Evolutionary conservation across 2,888 invertebrate genomes (phyloP).

Genomic region (Acanthacorydalis orientalis): DNA sequence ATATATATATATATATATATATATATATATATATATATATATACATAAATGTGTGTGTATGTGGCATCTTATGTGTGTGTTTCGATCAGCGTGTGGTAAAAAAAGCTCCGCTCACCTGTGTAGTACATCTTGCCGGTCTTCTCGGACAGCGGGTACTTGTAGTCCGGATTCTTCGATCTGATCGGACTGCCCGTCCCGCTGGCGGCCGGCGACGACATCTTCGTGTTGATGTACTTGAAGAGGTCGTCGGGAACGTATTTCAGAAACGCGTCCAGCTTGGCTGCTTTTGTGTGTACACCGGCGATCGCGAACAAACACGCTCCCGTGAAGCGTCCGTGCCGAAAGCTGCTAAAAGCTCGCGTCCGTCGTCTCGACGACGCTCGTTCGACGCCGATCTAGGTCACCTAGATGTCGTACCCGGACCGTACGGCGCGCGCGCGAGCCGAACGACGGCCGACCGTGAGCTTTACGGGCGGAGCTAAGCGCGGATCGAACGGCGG

Average conservation of each 20-base stretch:
- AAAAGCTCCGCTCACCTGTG: not conserved
- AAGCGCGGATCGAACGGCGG: not conserved
- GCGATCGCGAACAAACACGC: not conserved
- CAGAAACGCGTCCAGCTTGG: conserved; percentile 5
- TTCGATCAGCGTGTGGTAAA: too few relatives aligned
- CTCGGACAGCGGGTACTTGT: conserved; percentile 5
- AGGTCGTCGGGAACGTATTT: conserved; percentile 6
- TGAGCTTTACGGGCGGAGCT: not conserved
- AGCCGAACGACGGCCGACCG: not conserved
- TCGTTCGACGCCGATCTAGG: not conserved
- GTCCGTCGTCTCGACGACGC: not conserved
- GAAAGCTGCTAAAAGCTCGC: conserved; percentile 3
- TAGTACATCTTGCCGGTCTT: conserved; percentile 1
- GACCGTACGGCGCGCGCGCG: not conserved
- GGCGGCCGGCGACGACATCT: conserved; percentile 3
- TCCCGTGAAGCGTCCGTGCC: not conserved
- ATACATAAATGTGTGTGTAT: too few relatives aligned
- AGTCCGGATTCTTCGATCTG: conserved; percentile 2
- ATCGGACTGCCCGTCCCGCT: conserved; percentile 2
- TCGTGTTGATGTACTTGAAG: conserved; percentile 5
- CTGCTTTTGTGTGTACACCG: not conserved
- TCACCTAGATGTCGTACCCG: not conserved
- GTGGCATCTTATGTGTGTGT: too few relatives aligned
- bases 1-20: too few relatives aligned
- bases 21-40: too few relatives aligned